Percentiles rank a stretch among this genome's conserved stretches.
These are phyloP conservation scores for Cantharis lateralis DNA, from an alignment of 2,888 invertebrate genomes.

Conservation along the genomic window DNA sequence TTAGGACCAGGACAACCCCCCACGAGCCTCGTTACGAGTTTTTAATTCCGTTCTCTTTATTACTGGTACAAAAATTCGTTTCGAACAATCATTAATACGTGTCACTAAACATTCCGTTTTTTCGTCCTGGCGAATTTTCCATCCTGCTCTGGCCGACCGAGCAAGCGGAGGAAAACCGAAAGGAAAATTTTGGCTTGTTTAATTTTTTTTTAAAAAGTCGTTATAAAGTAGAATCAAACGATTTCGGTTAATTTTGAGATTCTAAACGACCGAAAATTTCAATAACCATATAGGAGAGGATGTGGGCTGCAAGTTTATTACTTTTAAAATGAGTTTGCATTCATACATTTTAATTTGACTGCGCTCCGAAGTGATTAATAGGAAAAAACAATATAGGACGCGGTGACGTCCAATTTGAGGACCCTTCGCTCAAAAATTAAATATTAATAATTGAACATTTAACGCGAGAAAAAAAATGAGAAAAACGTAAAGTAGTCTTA, in stretches of 20 bases:
- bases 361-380: slow-evolving; percentile 21
- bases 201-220: neutral
- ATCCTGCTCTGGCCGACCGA: neutral
- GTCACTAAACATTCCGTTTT: slow-evolving; percentile 36
- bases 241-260: slow-evolving; percentile 32
- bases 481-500: neutral
- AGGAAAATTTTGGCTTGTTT: neutral
- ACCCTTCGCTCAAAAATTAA: neutral
- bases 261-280: slow-evolving; percentile 47
- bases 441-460: neutral
- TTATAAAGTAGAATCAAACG: neutral
- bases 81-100: slow-evolving; percentile 46
- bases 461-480: neutral
- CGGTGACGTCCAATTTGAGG: neutral
- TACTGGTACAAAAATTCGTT: slow-evolving; percentile 43
- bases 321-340: slow-evolving; percentile 46
- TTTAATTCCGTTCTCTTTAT: slow-evolving; percentile 52
- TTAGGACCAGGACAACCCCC: slow-evolving; percentile 42
- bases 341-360: slow-evolving; percentile 42
- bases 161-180: neutral
- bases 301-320: slow-evolving; percentile 47
- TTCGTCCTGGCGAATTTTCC: neutral
- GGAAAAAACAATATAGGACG: slow-evolving; percentile 18
- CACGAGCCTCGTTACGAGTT: slow-evolving; percentile 51
- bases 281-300: slow-evolving; percentile 43